Evolutionary conservation across 2,797 vertebrate species (phyloP).

Genomic region (Phoebastria nigripes): DNA sequence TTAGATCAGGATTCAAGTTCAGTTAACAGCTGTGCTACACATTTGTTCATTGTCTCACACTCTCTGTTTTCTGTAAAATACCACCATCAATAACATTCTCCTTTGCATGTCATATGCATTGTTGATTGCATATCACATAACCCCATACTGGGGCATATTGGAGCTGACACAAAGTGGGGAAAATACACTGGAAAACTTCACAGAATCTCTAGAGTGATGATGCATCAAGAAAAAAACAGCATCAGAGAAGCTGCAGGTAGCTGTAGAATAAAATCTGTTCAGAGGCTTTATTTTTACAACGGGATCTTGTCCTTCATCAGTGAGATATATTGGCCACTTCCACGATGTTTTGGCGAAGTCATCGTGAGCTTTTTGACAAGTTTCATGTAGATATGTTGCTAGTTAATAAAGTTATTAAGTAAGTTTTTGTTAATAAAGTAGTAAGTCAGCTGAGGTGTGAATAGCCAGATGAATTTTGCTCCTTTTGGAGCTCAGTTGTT

Average conservation of each 20-base stretch:
- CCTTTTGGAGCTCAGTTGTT: neutral
- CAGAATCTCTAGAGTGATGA: neutral
- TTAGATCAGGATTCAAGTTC: conserved; percentile 8
- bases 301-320: neutral
- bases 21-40: conserved; percentile 27
- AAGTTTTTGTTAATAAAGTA: neutral
- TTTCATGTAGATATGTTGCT: neutral
- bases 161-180: neutral
- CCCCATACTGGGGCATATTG: neutral
- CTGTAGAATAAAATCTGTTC: neutral
- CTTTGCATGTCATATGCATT: neutral
- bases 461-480: neutral
- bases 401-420: neutral
- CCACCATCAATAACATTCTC: neutral
- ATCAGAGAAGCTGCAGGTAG: neutral
- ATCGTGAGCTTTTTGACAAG: neutral
- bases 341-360: neutral
- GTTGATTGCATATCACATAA: neutral
- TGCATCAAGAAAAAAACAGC: neutral
- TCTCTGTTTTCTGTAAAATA: neutral
- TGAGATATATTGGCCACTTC: neutral
- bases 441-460: neutral
- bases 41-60: neutral
- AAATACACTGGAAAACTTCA: neutral
- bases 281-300: neutral